Percentiles rank a stretch among this genome's conserved stretches.
Conservation (phyloP, 2,113 vertebrate genomes). For the Numenius arquata region DNA sequence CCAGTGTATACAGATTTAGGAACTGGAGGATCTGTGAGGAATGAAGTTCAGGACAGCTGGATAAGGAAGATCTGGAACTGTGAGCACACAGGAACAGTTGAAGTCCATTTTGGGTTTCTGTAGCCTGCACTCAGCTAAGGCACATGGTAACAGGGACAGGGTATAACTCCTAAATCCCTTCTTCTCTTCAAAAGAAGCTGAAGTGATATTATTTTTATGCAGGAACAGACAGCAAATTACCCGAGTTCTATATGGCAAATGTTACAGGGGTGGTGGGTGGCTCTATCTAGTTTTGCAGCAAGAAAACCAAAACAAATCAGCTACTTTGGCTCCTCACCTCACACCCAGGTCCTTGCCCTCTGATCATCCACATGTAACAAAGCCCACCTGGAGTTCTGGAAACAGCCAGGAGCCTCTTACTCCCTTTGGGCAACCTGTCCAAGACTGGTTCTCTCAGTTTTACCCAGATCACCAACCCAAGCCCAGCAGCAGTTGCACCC, state of each 20-base stretch:
- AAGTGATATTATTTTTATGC: neutral
- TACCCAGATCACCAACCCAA: neutral
- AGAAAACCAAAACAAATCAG: neutral
- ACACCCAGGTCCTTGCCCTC: neutral
- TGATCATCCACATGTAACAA: neutral
- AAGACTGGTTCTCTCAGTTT: neutral
- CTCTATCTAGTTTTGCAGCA: neutral
- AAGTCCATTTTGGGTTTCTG: neutral
- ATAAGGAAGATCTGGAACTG: neutral
- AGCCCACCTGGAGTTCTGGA: neutral
- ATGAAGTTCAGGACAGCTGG: conserved; percentile 28
- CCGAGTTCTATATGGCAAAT: neutral
- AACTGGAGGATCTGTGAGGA: conserved; percentile 44
- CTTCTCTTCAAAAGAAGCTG: neutral
- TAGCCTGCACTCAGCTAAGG: neutral
- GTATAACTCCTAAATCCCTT: neutral
- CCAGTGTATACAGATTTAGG: conserved; percentile 43
- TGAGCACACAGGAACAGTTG: neutral
- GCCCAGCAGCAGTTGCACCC: neutral
- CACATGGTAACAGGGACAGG: neutral
- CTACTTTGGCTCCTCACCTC: neutral
- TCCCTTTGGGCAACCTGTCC: neutral
- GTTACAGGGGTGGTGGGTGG: accelerated
- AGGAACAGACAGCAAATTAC: neutral
- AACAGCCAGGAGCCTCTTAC: neutral